Evolutionary conservation across 2,113 vertebrate species (phyloP).

Genomic region (Mixornis gularis): DNA sequence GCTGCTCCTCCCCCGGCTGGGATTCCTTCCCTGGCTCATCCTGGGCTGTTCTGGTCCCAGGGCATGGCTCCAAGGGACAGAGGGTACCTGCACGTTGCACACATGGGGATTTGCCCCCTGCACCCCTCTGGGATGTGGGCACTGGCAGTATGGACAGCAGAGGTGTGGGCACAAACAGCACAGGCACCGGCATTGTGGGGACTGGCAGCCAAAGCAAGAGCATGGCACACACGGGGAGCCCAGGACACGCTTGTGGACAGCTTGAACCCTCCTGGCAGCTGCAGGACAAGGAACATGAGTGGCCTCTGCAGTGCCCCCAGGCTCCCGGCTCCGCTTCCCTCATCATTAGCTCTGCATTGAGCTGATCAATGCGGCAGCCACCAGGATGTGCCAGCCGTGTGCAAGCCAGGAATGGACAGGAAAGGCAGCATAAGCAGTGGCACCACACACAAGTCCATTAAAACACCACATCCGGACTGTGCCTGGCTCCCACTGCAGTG

Average conservation of each 20-base stretch:
- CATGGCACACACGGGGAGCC: neutral
- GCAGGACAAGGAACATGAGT: neutral
- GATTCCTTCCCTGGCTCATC: neutral
- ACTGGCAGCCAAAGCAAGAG: neutral
- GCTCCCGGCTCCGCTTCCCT: neutral
- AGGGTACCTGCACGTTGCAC: neutral
- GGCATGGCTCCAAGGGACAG: neutral
- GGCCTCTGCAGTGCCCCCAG: neutral
- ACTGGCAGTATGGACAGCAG: no score
- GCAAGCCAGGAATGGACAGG: neutral
- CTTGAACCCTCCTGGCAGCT: neutral
- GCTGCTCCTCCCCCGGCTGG: neutral
- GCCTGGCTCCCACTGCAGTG: neutral
- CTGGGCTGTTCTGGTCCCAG: neutral
- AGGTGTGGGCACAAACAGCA: neutral
- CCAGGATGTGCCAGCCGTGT: neutral
- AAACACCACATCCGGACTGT: rapidly evolving
- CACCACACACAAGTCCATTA: neutral
- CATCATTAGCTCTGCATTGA: neutral
- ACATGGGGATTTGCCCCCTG: rapidly evolving
- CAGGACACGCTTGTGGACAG: neutral
- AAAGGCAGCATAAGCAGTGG: neutral
- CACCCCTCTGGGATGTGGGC: neutral
- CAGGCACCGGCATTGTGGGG: rapidly evolving
- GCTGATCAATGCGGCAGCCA: neutral